phyloP scores from a whole-genome alignment of 2,797 vertebrate genomes.

The Premnoplex brunnescens region DNA sequence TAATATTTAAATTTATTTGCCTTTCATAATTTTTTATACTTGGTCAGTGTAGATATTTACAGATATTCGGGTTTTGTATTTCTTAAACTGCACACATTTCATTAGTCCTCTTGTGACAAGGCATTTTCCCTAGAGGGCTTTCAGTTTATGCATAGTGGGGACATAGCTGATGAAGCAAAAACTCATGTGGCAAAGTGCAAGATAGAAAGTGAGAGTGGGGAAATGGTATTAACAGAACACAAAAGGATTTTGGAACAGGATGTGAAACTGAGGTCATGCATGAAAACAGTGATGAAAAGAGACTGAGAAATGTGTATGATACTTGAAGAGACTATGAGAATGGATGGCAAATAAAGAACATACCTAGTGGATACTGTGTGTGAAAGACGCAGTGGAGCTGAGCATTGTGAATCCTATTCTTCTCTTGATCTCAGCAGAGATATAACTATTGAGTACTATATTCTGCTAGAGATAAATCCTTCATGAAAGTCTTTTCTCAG shows the following conservation, averaged over 20 bases:
- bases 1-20: neutral
- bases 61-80: neutral
- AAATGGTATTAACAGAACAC: neutral
- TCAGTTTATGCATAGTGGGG: neutral
- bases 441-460: neutral
- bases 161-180: neutral
- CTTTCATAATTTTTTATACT: neutral
- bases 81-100: neutral
- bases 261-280: neutral
- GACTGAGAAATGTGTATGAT: neutral
- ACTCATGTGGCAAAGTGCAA: neutral
- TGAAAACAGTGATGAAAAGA: neutral
- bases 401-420: neutral
- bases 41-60: neutral
- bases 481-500: neutral
- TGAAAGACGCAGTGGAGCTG: neutral
- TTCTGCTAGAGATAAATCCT: neutral
- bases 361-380: neutral
- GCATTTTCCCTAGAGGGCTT: neutral
- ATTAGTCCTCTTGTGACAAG: neutral
- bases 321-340: neutral
- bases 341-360: neutral
- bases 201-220: neutral
- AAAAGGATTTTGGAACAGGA: neutral
- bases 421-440: neutral